These are phyloP conservation scores for Drosophila paramelanica DNA, from an alignment of 2,888 invertebrate genomes.

Conservation along the genomic window DNA sequence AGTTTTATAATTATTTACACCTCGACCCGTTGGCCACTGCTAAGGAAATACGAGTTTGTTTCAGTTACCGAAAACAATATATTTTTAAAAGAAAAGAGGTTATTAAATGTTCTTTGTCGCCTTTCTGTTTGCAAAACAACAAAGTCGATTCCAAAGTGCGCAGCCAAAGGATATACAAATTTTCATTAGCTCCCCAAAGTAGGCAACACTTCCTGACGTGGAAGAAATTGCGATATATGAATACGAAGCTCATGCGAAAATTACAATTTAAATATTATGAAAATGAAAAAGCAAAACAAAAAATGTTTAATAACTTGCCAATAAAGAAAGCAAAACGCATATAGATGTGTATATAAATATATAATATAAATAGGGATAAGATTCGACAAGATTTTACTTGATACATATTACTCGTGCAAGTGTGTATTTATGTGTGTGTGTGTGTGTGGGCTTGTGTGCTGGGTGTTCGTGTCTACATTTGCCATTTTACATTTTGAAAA, in stretches of 20 bases:
- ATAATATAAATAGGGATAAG: not conserved
- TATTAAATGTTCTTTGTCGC: not conserved
- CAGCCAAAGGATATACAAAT: not conserved
- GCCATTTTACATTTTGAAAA: conserved; percentile 9
- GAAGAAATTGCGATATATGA: conserved; percentile 11
- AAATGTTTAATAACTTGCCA: not conserved
- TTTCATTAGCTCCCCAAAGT: conserved; percentile 24
- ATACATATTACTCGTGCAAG: conserved; percentile 40
- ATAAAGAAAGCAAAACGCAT: conserved; percentile 1
- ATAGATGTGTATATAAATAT: not conserved
- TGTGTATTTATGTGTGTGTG: conserved; percentile 13
- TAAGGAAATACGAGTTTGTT: not conserved
- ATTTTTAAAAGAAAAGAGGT: not conserved
- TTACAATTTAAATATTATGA: conserved; percentile 18
- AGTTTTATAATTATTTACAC: conserved; percentile 1
- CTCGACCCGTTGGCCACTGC: conserved; percentile 5
- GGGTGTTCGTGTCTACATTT: conserved; percentile 7
- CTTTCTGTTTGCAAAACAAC: conserved; percentile 9
- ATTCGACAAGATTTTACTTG: conserved; percentile 19
- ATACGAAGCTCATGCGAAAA: conserved; percentile 35
- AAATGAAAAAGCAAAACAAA: not conserved
- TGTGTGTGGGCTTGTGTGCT: not conserved
- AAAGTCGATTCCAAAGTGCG: conserved; percentile 12
- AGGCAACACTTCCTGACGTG: conserved; percentile 17
- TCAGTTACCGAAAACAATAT: not conserved